A percentile compares a stretch with the other conserved stretches of the same genome.
Conservation (phyloP, 2,113 vertebrate genomes). For the Etia nguti region DNA sequence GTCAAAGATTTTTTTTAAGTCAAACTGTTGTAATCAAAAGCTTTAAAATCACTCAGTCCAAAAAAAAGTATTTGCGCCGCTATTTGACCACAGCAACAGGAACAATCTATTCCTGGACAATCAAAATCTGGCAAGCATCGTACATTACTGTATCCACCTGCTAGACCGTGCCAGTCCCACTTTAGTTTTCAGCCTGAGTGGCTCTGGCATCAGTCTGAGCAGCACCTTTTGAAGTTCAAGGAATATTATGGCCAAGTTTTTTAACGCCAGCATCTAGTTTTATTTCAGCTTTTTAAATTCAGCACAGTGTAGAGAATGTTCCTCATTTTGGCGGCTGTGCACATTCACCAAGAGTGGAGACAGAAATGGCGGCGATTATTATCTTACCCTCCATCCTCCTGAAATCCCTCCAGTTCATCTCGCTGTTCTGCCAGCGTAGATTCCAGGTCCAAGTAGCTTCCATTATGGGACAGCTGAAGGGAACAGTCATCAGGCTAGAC, state of each 20-base stretch:
- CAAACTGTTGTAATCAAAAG: conserved; percentile 11
- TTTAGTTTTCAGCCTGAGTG: conserved; percentile 10
- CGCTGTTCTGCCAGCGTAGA: conserved; percentile 90
- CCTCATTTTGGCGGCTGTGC: not conserved
- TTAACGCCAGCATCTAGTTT: not conserved
- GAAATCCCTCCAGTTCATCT: conserved; percentile 94
- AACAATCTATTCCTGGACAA: conserved; percentile 13
- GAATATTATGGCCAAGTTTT: conserved; percentile 3
- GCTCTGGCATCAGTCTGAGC: not conserved
- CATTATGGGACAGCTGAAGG: conserved; percentile 91
- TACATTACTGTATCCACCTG: conserved; percentile 39
- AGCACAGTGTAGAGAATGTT: not conserved
- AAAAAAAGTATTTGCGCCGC: not conserved
- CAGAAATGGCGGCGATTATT: not conserved
- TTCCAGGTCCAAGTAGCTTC: conserved; percentile 95
- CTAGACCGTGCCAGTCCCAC: not conserved
- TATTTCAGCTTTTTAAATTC: not conserved
- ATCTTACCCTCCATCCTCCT: conserved; percentile 92
- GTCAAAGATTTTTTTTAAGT: not conserved
- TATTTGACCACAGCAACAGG: conserved; percentile 3
- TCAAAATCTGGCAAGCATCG: not conserved
- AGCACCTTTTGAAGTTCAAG: conserved; percentile 25
- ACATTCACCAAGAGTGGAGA: not conserved
- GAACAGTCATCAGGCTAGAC: conserved; percentile 92
- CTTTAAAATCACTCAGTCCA: not conserved